phyloP scores from a whole-genome alignment of 2,113 vertebrate species.

The Alces alces region DNA sequence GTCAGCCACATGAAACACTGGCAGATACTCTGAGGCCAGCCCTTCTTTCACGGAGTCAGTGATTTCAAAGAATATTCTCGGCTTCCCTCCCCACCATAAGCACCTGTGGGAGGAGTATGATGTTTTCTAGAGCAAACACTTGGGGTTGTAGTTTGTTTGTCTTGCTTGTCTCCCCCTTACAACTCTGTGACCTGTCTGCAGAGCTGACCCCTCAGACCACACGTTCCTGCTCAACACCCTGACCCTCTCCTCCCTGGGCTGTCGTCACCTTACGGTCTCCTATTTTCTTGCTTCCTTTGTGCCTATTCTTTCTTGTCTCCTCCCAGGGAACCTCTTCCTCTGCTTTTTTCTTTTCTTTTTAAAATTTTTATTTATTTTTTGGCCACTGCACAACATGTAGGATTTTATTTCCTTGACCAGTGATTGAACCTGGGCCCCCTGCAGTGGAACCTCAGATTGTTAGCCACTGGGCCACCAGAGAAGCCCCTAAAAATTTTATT shows the following conservation, averaged over 20 bases:
- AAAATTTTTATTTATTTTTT: not conserved
- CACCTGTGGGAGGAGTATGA: not conserved
- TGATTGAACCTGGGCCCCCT: not conserved
- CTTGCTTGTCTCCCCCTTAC: not conserved
- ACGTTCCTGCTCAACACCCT: not conserved
- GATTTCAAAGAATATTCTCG: not conserved
- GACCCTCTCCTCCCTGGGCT: not conserved
- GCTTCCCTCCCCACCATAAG: not conserved
- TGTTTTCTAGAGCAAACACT: not conserved
- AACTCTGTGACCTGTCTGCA: not conserved
- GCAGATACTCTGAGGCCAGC: not conserved
- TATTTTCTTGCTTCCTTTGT: rapidly evolving
- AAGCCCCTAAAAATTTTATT: not conserved
- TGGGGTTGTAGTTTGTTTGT: not conserved
- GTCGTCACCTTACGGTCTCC: rapidly evolving
- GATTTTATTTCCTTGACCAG: not conserved
- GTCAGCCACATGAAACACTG: not conserved
- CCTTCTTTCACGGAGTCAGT: not conserved
- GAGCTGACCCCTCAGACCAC: not conserved
- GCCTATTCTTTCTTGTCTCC: not conserved
- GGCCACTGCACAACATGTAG: not conserved
- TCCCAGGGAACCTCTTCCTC: not conserved
- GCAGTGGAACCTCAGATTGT: not conserved
- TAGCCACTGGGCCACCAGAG: not conserved
- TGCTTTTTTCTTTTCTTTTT: not conserved